phyloP scores from a whole-genome alignment of 2,113 vertebrate species.

The Halichoerus grypus region DNA sequence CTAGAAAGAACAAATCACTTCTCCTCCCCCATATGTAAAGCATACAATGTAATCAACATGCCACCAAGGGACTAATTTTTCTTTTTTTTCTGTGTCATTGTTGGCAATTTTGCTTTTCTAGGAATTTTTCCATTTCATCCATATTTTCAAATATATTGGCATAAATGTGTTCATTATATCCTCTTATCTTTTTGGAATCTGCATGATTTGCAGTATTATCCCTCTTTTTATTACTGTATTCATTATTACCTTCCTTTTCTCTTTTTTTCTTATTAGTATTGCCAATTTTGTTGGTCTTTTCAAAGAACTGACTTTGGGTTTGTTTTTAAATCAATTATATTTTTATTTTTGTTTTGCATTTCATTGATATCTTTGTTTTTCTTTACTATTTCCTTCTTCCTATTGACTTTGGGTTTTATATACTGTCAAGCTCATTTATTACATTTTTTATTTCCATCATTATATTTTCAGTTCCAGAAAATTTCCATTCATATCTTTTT shows the following conservation, averaged over 20 bases:
- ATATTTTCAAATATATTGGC: background rate
- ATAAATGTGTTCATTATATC: background rate
- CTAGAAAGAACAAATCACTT: background rate
- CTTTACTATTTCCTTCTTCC: background rate
- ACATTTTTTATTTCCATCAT: background rate
- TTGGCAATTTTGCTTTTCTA: background rate
- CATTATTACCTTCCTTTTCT: background rate
- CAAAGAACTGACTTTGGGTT: background rate
- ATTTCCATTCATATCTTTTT: background rate
- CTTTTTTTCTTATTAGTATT: background rate
- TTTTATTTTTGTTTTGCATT: background rate
- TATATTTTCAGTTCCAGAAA: background rate
- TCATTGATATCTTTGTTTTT: background rate
- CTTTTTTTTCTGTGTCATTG: background rate
- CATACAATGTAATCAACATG: background rate
- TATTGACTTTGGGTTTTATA: background rate
- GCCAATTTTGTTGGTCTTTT: background rate
- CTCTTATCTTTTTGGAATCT: background rate
- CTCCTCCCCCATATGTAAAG: background rate
- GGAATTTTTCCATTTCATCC: background rate
- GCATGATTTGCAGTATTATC: background rate
- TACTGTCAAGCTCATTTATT: background rate
- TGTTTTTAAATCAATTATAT: background rate
- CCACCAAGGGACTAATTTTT: background rate
- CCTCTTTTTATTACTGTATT: background rate